phyloP scores from a whole-genome alignment of 2,113 vertebrate genomes.

The Naja naja region DNA sequence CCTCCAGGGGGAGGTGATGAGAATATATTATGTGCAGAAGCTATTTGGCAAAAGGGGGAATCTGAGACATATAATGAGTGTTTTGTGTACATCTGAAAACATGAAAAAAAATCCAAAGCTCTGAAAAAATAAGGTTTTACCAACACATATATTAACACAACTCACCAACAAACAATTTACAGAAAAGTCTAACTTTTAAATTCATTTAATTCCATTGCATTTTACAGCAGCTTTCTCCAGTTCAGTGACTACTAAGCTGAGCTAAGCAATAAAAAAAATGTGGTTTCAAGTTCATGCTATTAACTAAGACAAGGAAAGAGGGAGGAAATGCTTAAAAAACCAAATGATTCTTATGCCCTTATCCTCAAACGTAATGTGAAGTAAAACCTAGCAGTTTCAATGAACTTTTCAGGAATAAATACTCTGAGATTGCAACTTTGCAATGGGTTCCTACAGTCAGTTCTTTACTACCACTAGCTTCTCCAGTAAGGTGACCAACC shows the following conservation, averaged over 20 bases:
- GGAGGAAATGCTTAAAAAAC: background rate
- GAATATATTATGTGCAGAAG: background rate
- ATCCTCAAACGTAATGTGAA: background rate
- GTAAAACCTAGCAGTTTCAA: background rate
- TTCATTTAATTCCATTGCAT: constrained; percentile 17
- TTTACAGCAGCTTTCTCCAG: constrained; percentile 34
- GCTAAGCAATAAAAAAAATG: constrained; percentile 30
- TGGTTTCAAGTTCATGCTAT: constrained; percentile 39
- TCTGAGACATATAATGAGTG: background rate
- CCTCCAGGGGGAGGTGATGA: too few relatives aligned
- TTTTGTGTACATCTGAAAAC: background rate
- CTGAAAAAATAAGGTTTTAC: background rate
- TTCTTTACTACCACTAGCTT: background rate
- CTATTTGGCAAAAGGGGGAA: background rate
- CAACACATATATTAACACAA: constrained; percentile 11
- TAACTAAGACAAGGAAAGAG: constrained; percentile 39
- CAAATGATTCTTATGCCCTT: background rate
- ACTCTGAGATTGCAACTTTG: background rate
- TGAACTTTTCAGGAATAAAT: background rate
- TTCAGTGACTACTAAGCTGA: constrained; percentile 46
- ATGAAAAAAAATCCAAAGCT: background rate
- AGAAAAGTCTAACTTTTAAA: constrained; percentile 15
- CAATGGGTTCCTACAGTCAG: background rate
- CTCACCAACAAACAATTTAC: background rate
- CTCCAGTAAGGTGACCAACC: background rate